These are phyloP conservation scores for Cathartes aura DNA, from an alignment of 2,113 vertebrate genomes.

Conservation along the genomic window DNA sequence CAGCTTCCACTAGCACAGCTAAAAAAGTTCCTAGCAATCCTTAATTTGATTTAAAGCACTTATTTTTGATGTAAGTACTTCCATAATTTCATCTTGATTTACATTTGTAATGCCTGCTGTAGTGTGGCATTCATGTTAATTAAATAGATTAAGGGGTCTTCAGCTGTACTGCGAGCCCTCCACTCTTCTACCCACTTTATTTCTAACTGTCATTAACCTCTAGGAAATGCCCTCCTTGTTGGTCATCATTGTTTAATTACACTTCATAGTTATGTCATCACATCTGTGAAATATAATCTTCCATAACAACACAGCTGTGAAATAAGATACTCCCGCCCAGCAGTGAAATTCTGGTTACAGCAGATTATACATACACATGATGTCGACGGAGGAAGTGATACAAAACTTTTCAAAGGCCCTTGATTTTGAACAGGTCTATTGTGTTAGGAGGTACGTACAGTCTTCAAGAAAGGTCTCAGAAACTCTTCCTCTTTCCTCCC, in stretches of 20 bases:
- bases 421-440: not conserved
- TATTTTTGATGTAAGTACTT: not conserved
- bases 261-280: slow-evolving; percentile 17
- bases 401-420: not conserved
- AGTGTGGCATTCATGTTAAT: not conserved
- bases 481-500: not conserved
- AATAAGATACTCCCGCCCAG: not conserved
- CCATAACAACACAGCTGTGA: slow-evolving; percentile 34
- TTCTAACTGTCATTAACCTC: slow-evolving; percentile 35
- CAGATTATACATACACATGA: not conserved
- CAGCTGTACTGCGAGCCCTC: not conserved
- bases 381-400: not conserved
- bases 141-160: not conserved
- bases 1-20: not conserved
- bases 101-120: not conserved
- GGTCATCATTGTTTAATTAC: slow-evolving; percentile 37
- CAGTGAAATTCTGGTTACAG: not conserved
- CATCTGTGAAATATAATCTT: slow-evolving; percentile 21
- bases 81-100: not conserved
- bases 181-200: not conserved
- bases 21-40: not conserved
- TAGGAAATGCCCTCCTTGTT: slow-evolving; percentile 35
- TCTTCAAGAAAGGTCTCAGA: not conserved
- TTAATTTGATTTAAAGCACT: slow-evolving; percentile 1
- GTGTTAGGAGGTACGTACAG: not conserved